These are phyloP conservation scores for Prionailurus bengalensis DNA, from an alignment of 2,113 vertebrate species.

Conservation along the genomic window DNA sequence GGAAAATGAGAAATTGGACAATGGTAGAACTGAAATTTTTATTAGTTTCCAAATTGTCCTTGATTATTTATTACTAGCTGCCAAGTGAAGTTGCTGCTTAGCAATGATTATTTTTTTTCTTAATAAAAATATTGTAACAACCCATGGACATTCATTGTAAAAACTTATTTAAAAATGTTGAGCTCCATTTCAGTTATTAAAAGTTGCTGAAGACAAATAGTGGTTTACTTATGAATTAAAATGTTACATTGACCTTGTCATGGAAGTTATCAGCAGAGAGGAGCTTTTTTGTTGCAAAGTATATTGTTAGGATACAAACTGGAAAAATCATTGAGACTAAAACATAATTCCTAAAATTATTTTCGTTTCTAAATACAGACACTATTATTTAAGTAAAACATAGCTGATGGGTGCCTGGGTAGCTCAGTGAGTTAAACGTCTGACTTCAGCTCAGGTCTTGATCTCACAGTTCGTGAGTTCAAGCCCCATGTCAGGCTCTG, in stretches of 20 bases:
- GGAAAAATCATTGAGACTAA: not conserved
- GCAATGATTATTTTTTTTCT: not conserved
- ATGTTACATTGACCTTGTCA: not conserved
- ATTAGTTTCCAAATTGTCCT: not conserved
- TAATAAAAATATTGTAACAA: not conserved
- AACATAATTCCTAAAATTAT: not conserved
- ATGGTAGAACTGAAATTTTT: constrained; percentile 11
- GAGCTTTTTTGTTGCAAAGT: not conserved
- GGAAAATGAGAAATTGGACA: not conserved
- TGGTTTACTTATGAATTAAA: not conserved
- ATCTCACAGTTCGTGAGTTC: too few relatives aligned
- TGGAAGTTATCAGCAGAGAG: not conserved
- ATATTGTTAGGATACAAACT: not conserved
- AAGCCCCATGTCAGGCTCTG: too few relatives aligned
- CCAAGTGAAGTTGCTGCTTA: not conserved
- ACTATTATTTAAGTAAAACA: constrained; percentile 10
- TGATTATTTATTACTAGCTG: constrained; percentile 47
- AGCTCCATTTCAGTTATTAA: not conserved
- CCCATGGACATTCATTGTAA: not conserved
- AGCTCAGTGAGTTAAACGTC: too few relatives aligned
- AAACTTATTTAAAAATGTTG: not conserved
- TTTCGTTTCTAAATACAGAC: constrained; percentile 27
- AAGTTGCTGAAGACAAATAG: constrained; percentile 15
- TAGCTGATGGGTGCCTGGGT: not conserved
- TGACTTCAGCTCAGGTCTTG: too few relatives aligned